Percentiles rank a stretch among this genome's conserved stretches.
These are phyloP conservation scores for Echinarachnius parma DNA, from an alignment of 53 echinoderm and acorn worm genomes.

Conservation along the genomic window DNA sequence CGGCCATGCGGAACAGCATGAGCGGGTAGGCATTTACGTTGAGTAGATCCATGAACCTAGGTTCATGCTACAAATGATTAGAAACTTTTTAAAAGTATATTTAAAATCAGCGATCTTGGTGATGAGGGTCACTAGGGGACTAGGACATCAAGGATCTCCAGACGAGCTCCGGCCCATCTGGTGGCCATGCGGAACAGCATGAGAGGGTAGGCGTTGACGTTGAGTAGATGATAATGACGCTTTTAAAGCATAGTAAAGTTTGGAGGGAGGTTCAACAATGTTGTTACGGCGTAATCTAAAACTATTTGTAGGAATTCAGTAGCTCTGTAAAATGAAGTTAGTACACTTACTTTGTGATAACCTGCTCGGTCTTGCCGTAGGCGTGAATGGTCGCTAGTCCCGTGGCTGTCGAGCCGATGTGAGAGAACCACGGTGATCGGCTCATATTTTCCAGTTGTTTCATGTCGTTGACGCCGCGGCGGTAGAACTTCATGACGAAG, in stretches of 20 bases:
- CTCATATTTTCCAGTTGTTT: slow-evolving; percentile 87
- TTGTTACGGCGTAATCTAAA: too few species aligned
- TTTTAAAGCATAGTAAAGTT: too few species aligned
- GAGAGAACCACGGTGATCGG: slow-evolving; percentile 97
- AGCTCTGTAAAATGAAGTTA: too few species aligned
- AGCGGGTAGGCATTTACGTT: slow-evolving; percentile 69
- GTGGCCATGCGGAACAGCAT: slow-evolving; percentile 72
- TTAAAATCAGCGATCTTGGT: too few species aligned
- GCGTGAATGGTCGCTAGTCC: slow-evolving; percentile 87
- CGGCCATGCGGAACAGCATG: slow-evolving; percentile 60
- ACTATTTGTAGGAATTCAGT: too few species aligned
- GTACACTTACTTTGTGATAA: slow-evolving; percentile 67
- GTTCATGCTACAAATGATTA: too few species aligned
- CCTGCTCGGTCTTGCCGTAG: slow-evolving; percentile 74
- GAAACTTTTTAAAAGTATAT: too few species aligned
- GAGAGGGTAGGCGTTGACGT: slow-evolving; percentile 76
- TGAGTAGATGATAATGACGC: slow-evolving; percentile 37
- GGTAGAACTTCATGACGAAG: slow-evolving; percentile 69
- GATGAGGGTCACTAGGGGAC: too few species aligned
- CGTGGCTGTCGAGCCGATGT: slow-evolving; percentile 82
- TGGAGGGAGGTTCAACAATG: too few species aligned
- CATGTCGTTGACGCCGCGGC: slow-evolving; percentile 76
- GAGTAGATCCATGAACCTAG: slow-evolving; percentile 62
- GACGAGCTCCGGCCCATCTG: slow-evolving; percentile 77
- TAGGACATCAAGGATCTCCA: slow-evolving; percentile 70